A percentile compares a stretch with the other conserved stretches of the same genome.
These are phyloP conservation scores for Monopterus albus DNA, from an alignment of 2,113 vertebrate species.

Conservation along the genomic window DNA sequence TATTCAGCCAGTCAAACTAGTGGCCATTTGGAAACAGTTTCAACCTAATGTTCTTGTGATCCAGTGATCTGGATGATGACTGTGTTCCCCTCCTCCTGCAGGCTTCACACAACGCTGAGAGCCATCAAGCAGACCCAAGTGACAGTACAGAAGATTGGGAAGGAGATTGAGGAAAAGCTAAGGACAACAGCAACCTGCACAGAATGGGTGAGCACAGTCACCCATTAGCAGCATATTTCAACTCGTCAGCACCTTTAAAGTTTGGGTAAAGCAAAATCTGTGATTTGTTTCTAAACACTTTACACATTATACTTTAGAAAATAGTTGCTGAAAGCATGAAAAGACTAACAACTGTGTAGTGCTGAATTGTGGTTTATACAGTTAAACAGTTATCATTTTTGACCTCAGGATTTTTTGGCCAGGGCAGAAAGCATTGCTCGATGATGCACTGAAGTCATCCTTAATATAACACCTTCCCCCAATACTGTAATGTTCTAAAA, in stretches of 20 bases:
- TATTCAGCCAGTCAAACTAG: conserved; percentile 24
- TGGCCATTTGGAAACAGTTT: conserved; percentile 21
- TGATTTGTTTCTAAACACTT: no score
- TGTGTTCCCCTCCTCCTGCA: conserved; percentile 67
- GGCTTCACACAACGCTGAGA: conserved; percentile 96
- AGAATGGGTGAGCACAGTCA: conserved; percentile 85
- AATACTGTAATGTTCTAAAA: no score
- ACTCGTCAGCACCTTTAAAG: background rate
- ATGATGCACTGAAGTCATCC: no score
- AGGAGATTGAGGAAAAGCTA: conserved; percentile 97
- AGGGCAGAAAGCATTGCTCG: no score
- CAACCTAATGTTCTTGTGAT: conserved; percentile 30
- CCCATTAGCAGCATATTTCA: background rate
- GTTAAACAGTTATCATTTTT: no score
- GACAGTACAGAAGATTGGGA: conserved; percentile 97
- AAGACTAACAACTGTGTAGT: no score
- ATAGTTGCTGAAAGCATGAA: no score
- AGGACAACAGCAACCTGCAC: conserved; percentile 91
- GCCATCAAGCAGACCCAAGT: conserved; percentile 99
- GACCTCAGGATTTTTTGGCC: no score
- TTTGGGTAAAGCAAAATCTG: no score
- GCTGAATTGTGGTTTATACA: no score
- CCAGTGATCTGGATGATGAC: conserved; percentile 16
- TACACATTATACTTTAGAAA: no score
- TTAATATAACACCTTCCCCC: no score